Percentiles rank a stretch among this genome's conserved stretches.
Evolutionary conservation across 2,888 invertebrate species (phyloP).

Genomic region (Lithophane socia): DNA sequence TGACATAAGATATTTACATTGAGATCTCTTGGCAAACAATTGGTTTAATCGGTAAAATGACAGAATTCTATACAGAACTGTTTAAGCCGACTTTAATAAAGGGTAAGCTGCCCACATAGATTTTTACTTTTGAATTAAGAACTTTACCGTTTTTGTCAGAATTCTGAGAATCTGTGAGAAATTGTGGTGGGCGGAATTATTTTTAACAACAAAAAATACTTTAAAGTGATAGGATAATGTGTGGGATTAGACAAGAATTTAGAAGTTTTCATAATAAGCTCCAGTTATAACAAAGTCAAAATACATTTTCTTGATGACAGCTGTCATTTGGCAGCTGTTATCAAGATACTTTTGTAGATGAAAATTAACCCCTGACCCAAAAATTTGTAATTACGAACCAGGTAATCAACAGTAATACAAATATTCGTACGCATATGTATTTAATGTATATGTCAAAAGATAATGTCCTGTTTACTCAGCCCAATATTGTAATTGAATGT

Average conservation of each 20-base stretch:
- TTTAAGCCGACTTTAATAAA: neutral
- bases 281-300: neutral
- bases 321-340: neutral
- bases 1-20: conserved; percentile 40
- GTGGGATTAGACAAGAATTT: neutral
- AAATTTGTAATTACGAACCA: conserved; percentile 18
- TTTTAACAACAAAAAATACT: neutral
- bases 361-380: neutral
- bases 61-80: neutral
- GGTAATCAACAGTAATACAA: neutral
- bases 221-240: neutral
- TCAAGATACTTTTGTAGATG: neutral
- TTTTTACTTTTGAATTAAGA: conserved; percentile 6
- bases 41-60: conserved; percentile 22
- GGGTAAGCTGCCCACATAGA: neutral
- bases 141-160: neutral
- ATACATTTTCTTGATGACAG: no score
- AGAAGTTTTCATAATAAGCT: neutral
- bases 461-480: conserved; percentile 5
- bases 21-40: conserved; percentile 23
- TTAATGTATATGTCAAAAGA: conserved; percentile 4
- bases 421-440: conserved; percentile 10
- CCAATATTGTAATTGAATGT: neutral
- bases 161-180: neutral
- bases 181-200: neutral